A percentile compares a stretch with the other conserved stretches of the same genome.
Conservation (phyloP, 2,888 invertebrate genomes). For the Formica aserva region DNA sequence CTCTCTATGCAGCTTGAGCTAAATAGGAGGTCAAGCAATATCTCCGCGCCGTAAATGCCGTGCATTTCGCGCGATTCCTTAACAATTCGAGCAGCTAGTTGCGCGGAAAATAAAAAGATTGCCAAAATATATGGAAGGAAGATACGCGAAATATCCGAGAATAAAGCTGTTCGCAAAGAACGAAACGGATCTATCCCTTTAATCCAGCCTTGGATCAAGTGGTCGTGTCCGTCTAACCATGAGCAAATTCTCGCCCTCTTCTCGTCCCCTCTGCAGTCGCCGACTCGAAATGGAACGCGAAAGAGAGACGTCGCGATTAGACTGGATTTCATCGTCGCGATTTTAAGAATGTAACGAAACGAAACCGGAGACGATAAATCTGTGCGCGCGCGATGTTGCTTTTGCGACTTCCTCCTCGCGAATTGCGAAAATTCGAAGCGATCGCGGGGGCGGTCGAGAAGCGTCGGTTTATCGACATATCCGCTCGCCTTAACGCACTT, state of each 20-base stretch:
- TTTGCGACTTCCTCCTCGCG: conserved; percentile 35
- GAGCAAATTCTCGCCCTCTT: conserved; percentile 40
- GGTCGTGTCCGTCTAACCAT: conserved; percentile 43
- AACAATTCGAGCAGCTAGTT: conserved; percentile 17
- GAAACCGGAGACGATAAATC: conserved; percentile 46
- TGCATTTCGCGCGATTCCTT: conserved; percentile 41
- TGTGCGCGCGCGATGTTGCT: conserved; percentile 45
- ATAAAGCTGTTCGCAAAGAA: conserved; percentile 37
- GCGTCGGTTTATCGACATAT: conserved; percentile 51
- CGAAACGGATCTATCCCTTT: conserved; percentile 75
- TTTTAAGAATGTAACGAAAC: conserved; percentile 24
- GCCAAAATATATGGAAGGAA: conserved; percentile 30
- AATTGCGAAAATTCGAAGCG: conserved; percentile 28
- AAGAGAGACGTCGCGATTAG: conserved; percentile 46
- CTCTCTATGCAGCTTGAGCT: conserved; percentile 13
- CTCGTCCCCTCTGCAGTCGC: conserved; percentile 15
- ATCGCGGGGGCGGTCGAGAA: conserved; percentile 46
- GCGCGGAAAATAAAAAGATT: conserved; percentile 49
- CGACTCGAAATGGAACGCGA: conserved; percentile 34
- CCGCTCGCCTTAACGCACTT: conserved; percentile 51
- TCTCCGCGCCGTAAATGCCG: conserved; percentile 29
- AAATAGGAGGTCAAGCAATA: conserved; percentile 9
- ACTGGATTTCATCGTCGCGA: conserved; percentile 45
- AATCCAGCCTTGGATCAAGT: conserved; percentile 73
- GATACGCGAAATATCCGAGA: conserved; percentile 34